A percentile compares a stretch with the other conserved stretches of the same genome.
Evolutionary conservation across 2,797 vertebrate species (phyloP).

Genomic region (Graptemys geographica): DNA sequence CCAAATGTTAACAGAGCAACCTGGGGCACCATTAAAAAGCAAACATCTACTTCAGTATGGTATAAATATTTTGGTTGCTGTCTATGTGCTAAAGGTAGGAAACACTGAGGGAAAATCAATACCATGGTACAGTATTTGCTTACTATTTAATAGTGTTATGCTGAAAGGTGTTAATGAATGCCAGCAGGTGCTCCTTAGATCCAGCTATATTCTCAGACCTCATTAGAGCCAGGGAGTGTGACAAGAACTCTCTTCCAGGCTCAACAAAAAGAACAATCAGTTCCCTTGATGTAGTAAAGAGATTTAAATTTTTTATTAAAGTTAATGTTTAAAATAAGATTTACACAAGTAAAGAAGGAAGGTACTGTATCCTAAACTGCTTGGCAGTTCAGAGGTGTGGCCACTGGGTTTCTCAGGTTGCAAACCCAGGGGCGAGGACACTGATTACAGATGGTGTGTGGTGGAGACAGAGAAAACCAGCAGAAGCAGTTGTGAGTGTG

Average conservation of each 20-base stretch:
- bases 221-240: not conserved
- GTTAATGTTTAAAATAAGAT: too few species aligned
- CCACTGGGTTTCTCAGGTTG: not conserved
- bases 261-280: not conserved
- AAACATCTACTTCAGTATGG: slow-evolving; percentile 15
- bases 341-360: too few species aligned
- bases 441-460: not conserved
- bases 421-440: not conserved
- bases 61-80: not conserved
- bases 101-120: slow-evolving; percentile 9
- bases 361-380: not conserved
- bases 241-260: not conserved
- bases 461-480: not conserved
- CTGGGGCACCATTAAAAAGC: not conserved
- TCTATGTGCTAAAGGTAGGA: slow-evolving; percentile 31
- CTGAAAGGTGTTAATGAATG: not conserved
- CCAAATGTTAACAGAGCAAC: not conserved
- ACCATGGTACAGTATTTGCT: slow-evolving; percentile 13
- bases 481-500: fast-evolving
- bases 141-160: not conserved
- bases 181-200: not conserved
- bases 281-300: not conserved
- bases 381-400: not conserved
- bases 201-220: not conserved
- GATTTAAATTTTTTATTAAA: not conserved